Evolutionary conservation across 1,140 invertebrate species (phyloP).

Genomic region (Drosophila gunungcola): DNA sequence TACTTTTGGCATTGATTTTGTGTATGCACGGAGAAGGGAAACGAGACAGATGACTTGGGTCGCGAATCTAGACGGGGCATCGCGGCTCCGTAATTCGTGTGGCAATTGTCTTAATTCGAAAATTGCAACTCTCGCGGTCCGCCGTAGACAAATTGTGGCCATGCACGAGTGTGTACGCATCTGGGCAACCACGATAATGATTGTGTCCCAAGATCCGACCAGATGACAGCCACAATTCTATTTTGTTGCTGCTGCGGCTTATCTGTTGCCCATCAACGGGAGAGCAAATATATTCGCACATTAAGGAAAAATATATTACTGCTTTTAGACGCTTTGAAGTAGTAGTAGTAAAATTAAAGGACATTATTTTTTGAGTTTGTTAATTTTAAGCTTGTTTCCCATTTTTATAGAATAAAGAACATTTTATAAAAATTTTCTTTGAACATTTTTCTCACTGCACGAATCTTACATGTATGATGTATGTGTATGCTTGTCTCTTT

Average conservation of each 20-base stretch:
- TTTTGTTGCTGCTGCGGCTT: constrained; percentile 10
- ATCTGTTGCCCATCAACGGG: constrained; percentile 29
- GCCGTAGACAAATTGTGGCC: constrained; percentile 65
- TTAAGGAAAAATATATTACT: neutral
- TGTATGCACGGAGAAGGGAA: constrained; percentile 15
- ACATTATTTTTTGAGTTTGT: too few relatives aligned
- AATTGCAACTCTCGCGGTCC: constrained; percentile 68
- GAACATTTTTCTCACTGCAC: neutral
- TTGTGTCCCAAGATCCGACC: constrained; percentile 37
- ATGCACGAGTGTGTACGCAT: constrained; percentile 68
- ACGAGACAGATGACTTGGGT: constrained; percentile 28
- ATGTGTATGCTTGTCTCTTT: constrained; percentile 12
- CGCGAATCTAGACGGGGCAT: constrained; percentile 28
- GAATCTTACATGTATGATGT: neutral
- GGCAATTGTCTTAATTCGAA: constrained; percentile 81
- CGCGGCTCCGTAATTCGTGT: constrained; percentile 56
- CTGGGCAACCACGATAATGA: constrained; percentile 58
- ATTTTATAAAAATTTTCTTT: too few relatives aligned
- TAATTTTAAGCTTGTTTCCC: too few relatives aligned
- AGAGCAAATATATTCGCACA: constrained; percentile 6
- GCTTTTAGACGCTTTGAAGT: neutral
- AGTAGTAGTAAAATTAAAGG: too few relatives aligned
- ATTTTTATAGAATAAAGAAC: too few relatives aligned
- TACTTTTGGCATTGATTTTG: constrained; percentile 77
- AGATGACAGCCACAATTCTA: constrained; percentile 21